Base-by-base conservation (phyloP, 2,797 vertebrate species). In the Anisognathus igniventris region DNA sequence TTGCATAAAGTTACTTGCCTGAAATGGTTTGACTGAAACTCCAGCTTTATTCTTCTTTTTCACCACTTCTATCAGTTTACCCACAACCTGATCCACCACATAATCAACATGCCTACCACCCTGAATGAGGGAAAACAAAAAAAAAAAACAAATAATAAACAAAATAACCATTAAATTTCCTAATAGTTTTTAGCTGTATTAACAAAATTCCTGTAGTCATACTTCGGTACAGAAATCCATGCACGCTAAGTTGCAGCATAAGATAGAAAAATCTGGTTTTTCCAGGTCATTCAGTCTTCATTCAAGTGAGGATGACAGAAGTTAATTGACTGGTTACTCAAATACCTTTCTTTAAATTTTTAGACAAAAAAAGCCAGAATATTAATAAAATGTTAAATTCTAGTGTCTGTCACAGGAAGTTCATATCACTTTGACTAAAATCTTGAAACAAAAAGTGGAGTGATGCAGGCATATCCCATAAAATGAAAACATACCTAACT, bases 11-110 rank as follows among this genome's bases (percentile, higher is more conserved):
- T 72, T 65, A 96, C 97, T 96, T 96, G 98, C 98, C 98, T 99
- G 98, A 98, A 99, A 99, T 28, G 98, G 98, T 97, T 99, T 99
- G 84, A 99, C 98, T 50, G 98, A 98, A 86, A 99, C 98, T 76
- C 98, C 98, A 90, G 98, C 98, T 97, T 99, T 99, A 94, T 99
- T 99, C 96, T 99, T 99, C 97, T 99, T 99, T 97, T 99, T 99
- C 81, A 99, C 98, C 74, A 99, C 98, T 96, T 99, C 98, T 92
- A 99, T 99, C 78, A 99, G 98, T 96, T 99, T 99, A 70, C 98
- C 93, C 80, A 99, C 98, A 88, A 99, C 98, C 96, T 99, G 98
- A 97, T 99, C 98, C 93, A 99, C 98, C 56, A 99, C 98, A 1
- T 99, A 99, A 97, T 99, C 98, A 74, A 98, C 98, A 42, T 99